Percentiles rank a stretch among this genome's conserved stretches.
Conservation (phyloP, 2,113 vertebrate species). For the Collichthys lucidus region DNA sequence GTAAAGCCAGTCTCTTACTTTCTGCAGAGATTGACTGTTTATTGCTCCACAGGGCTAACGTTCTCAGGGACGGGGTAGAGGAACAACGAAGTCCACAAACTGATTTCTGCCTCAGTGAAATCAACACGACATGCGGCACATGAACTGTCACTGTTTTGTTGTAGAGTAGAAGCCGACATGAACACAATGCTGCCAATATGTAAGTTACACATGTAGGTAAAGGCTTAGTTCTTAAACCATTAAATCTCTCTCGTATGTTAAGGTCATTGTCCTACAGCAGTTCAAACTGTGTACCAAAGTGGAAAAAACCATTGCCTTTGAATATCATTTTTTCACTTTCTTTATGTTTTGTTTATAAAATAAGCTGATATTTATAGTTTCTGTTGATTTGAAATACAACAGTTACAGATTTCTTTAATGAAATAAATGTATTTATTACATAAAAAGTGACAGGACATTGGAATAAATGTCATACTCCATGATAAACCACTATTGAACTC, state of each 20-base stretch:
- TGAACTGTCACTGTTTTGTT: conserved; percentile 24
- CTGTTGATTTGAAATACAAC: conserved; percentile 60
- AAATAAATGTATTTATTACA: conserved; percentile 74
- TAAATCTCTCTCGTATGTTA: conserved; percentile 32
- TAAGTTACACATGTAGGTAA: conserved; percentile 32
- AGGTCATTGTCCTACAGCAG: conserved; percentile 17
- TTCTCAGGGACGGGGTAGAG: conserved; percentile 68
- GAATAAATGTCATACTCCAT: conserved; percentile 41
- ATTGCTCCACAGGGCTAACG: conserved; percentile 27
- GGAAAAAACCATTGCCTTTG: conserved; percentile 17
- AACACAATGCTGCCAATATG: conserved; percentile 58
- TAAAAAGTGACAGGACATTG: conserved; percentile 57
- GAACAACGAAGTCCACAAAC: conserved; percentile 31
- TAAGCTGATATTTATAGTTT: conserved; percentile 77
- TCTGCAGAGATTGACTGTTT: conserved; percentile 7
- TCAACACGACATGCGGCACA: conserved; percentile 52
- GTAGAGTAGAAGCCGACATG: conserved; percentile 9
- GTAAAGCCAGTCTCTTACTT: neutral
- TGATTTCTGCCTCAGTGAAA: conserved; percentile 36
- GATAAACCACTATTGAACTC: conserved; percentile 54
- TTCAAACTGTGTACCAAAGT: conserved; percentile 38
- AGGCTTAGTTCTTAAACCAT: conserved; percentile 37
- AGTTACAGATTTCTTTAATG: conserved; percentile 53
- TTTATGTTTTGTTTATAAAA: conserved; percentile 56
- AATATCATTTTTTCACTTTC: conserved; percentile 18